These are phyloP conservation scores for Carollia perspicillata DNA, from an alignment of 2,113 vertebrate species.

Conservation along the genomic window DNA sequence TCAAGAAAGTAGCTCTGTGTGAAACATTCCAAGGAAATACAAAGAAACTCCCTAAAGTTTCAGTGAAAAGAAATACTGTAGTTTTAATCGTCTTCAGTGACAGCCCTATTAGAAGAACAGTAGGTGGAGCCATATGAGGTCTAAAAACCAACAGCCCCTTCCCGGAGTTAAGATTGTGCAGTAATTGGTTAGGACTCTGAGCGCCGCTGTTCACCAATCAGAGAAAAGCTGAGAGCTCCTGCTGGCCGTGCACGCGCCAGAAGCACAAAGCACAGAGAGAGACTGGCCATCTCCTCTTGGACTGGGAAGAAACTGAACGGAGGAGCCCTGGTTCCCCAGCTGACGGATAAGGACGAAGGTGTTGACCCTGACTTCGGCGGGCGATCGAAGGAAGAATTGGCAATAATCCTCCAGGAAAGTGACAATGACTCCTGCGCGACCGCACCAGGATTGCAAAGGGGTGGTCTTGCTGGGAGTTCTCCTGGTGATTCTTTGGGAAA, in stretches of 20 bases:
- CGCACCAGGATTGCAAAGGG: background rate
- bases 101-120: conserved; percentile 48
- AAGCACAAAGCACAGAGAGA: conserved; percentile 30
- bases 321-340: background rate
- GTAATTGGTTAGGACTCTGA: conserved; percentile 80
- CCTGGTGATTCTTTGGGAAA: conserved; percentile 40
- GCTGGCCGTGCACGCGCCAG: background rate
- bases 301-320: background rate
- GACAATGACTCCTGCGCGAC: conserved; percentile 22
- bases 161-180: conserved; percentile 69
- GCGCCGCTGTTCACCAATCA: conserved; percentile 86
- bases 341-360: background rate
- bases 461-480: conserved; percentile 56
- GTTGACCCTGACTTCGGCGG: background rate
- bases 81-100: background rate
- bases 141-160: conserved; percentile 39
- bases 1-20: background rate
- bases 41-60: conserved; percentile 18
- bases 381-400: background rate
- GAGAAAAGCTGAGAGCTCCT: background rate
- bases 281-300: background rate
- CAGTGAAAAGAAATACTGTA: background rate
- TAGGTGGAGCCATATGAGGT: conserved; percentile 68
- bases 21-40: background rate
- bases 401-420: conserved; percentile 22